phyloP scores from a whole-genome alignment of 2,888 invertebrate species.

The Parnassius apollo region DNA sequence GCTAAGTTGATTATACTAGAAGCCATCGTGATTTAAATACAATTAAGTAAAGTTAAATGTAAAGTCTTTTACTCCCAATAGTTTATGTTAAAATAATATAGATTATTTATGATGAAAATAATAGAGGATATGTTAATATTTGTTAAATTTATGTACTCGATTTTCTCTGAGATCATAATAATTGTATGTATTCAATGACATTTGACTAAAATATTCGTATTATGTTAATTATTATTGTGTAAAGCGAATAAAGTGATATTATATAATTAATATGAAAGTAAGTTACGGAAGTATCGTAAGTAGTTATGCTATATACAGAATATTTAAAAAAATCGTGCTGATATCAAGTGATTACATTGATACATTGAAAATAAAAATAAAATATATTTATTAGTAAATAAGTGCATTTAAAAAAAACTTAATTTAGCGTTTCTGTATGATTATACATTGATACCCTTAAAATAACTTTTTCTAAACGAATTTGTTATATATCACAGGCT shows the following conservation, averaged over 20 bases:
- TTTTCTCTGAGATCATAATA: slow-evolving; percentile 14
- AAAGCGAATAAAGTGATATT: too few species aligned
- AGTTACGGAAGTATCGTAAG: too few species aligned
- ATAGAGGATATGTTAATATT: slow-evolving; percentile 20
- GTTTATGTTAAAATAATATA: slow-evolving; percentile 8
- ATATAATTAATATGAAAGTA: too few species aligned
- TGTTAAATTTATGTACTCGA: slow-evolving; percentile 14
- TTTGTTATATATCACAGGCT: slow-evolving; percentile 80
- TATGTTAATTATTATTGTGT: not conserved
- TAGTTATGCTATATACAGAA: too few species aligned
- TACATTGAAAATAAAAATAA: not conserved
- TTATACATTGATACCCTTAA: slow-evolving; percentile 58
- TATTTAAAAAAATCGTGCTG: too few species aligned
- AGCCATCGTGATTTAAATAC: slow-evolving; percentile 20
- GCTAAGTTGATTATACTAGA: slow-evolving; percentile 32
- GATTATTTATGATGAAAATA: slow-evolving; percentile 11
- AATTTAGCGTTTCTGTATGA: slow-evolving; percentile 35
- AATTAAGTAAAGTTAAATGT: slow-evolving; percentile 4
- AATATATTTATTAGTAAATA: not conserved
- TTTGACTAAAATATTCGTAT: not conserved
- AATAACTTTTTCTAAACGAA: slow-evolving; percentile 65
- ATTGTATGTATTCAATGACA: slow-evolving; percentile 4
- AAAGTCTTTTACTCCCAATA: slow-evolving; percentile 7
- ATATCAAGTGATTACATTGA: too few species aligned
- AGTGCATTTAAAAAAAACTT: not conserved